These are phyloP conservation scores for Drosophila sproati DNA, from an alignment of 1,140 invertebrate species.

Conservation along the genomic window DNA sequence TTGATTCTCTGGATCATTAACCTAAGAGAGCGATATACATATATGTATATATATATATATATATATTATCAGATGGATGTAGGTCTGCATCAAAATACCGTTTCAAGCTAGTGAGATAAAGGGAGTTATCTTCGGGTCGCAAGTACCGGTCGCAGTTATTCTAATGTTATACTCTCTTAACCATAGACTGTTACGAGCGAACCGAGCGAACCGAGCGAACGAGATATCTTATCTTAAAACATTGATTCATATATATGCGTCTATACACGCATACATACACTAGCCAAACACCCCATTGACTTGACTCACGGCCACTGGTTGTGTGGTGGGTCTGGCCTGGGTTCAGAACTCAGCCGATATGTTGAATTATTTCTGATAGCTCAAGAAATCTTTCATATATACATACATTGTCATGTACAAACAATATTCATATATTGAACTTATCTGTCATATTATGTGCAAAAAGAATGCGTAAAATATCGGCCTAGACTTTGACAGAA, in stretches of 20 bases:
- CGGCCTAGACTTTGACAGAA: background rate
- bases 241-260: constrained; percentile 61
- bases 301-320: constrained; percentile 14
- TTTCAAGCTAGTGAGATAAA: constrained; percentile 1
- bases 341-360: background rate
- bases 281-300: background rate
- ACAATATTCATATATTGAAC: background rate
- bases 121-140: background rate
- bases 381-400: background rate
- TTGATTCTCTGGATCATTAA: constrained; percentile 19
- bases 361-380: background rate
- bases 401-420: background rate
- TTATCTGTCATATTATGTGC: background rate
- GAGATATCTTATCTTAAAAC: constrained; percentile 67
- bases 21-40: constrained; percentile 27
- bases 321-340: background rate
- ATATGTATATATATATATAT: constrained; percentile 4
- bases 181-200: constrained; percentile 17
- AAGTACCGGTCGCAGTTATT: constrained; percentile 1
- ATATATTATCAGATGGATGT: background rate
- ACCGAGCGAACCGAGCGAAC: constrained; percentile 24
- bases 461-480: background rate
- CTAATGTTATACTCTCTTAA: constrained; percentile 52
- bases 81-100: constrained; percentile 17
- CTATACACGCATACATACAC: constrained; percentile 11